Evolutionary conservation across 2,113 vertebrate species (phyloP), one percentile per base, ranked within the genome.

Genomic region (Beaufortia kweichowensis): DNA sequence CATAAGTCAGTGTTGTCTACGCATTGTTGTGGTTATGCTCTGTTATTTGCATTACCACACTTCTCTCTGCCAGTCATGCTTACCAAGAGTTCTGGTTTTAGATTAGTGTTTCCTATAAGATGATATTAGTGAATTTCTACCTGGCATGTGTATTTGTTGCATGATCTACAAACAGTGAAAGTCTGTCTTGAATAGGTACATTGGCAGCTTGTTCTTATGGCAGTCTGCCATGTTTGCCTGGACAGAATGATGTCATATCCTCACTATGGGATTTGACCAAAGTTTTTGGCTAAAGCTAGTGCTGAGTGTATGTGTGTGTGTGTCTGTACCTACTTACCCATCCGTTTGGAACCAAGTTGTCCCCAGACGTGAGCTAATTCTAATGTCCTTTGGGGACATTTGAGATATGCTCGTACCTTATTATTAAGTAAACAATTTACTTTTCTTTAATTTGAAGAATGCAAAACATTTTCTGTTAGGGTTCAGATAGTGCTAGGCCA

Each of bases 191-290:
- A 55, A 68, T 23, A 9, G 12, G n/a, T 35, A 41, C n/a, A 24
- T 43, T 63, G 55, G 46, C 64, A 77, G 48, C 63, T 77, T 65
- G 6, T 23, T 67, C n/a, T 43, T 65, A 56, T 80, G 59, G 78
- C 60, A n/a, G 57, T 24, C 60, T 65, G 76, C 79, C 60, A 39
- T 60, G 21, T 60, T 73, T 2, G 39, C 69, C 17, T 53, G 48
- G 50, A 77, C 50, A 26, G 53, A 65, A 46, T 78, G 65, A 71
- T 66, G 78, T 71, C 80, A 81, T 71, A 78, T 77, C 81, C 75
- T 75, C 35, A 26, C 33, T 41, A 29, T 81, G 29, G 14, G 62
- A 73, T 72, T 71, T 11, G 76, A 75, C 33, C 39, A 79, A 29
- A 60, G 67, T 71, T 79, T 70, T 75, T 75, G 79, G 75, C 69